These are phyloP conservation scores for Acanthurus leucopareius DNA, from an alignment of 2,797 vertebrate genomes.

Conservation along the genomic window DNA sequence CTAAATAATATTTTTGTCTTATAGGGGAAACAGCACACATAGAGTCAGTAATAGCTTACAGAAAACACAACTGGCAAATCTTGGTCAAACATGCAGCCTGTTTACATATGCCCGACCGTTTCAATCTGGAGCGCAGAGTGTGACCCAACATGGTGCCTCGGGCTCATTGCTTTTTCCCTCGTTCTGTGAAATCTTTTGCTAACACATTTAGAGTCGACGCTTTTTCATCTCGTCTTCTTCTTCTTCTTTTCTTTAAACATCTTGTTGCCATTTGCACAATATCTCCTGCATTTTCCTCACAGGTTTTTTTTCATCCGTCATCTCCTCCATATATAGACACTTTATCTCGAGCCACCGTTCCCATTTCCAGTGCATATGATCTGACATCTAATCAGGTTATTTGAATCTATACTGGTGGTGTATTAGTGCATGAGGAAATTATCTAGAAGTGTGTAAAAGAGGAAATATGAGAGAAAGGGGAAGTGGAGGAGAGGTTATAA, in stretches of 20 bases:
- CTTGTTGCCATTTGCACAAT: constrained; percentile 1
- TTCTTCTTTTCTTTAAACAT: constrained; percentile 18
- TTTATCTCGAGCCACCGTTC: not conserved
- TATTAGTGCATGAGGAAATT: constrained; percentile 38
- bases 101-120: constrained; percentile 81
- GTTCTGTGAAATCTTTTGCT: constrained; percentile 58
- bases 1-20: constrained; percentile 72
- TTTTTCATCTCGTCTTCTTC: constrained; percentile 22
- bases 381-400: constrained; percentile 37
- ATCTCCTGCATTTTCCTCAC: constrained; percentile 3
- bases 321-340: constrained; percentile 12
- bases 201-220: constrained; percentile 57
- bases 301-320: not conserved
- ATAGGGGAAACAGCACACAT: constrained; percentile 70
- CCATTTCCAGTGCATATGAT: constrained; percentile 4
- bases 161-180: constrained; percentile 68
- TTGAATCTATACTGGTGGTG: constrained; percentile 6
- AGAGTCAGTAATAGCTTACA: constrained; percentile 74
- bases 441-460: not conserved
- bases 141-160: constrained; percentile 74
- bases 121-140: constrained; percentile 81
- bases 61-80: constrained; percentile 78
- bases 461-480: constrained; percentile 20
- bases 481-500: constrained; percentile 28
- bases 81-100: constrained; percentile 80